Percentiles rank a stretch among this genome's conserved stretches.
phyloP scores from a whole-genome alignment of 2,113 vertebrate genomes.

The Melospiza melodia region DNA sequence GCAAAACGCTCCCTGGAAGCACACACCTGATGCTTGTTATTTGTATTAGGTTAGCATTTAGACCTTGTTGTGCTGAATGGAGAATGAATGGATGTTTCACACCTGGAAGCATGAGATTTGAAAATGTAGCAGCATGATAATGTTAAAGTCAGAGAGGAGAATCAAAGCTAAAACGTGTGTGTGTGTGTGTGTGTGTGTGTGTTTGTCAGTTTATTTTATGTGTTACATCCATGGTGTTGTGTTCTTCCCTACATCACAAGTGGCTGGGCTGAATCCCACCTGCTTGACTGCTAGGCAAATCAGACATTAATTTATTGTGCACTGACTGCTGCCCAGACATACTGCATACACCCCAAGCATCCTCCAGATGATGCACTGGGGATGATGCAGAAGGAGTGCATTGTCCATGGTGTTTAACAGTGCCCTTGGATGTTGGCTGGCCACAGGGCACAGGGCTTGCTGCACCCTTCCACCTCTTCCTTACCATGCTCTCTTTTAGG shows the following conservation, averaged over 20 bases:
- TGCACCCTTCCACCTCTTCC: background rate
- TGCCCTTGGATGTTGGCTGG: background rate
- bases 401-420: background rate
- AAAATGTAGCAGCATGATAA: background rate
- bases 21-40: background rate
- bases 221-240: background rate
- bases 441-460: background rate
- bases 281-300: background rate
- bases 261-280: background rate
- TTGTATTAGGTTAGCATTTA: background rate
- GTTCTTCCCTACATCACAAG: background rate
- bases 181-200: rapidly evolving
- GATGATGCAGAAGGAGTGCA: background rate
- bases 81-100: background rate
- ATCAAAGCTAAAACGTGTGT: background rate
- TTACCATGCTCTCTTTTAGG: rapidly evolving
- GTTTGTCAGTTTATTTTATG: background rate
- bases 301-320: background rate
- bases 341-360: background rate
- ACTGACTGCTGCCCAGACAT: background rate
- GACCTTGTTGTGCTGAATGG: background rate
- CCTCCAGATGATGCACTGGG: background rate
- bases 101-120: background rate
- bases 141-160: background rate
- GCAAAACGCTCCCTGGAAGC: background rate